Evolutionary conservation across 2,888 invertebrate species (phyloP), one percentile per base, ranked within the genome.

Genomic region (Stratiomys singularior): DNA sequence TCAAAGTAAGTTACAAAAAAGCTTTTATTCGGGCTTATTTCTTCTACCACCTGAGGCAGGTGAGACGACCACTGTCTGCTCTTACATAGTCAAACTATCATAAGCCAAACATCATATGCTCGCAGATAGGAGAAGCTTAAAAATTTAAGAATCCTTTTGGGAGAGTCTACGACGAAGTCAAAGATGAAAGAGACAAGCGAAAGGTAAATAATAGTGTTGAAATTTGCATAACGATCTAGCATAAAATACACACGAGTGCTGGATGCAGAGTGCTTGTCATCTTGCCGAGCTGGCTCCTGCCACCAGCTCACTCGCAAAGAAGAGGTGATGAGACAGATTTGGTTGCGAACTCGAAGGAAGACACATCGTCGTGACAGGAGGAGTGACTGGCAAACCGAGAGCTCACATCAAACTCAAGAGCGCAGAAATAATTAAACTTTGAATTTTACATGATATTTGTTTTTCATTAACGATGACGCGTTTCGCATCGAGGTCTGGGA

Each of bases 371-470:
- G 69, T 69, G 23, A 46, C n/a, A 25, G 23, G 47, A 69, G 66
- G 47, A 23, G 47, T 47, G 47, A 27, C n/a, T 37, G 30, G 30
- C 11, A 47, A 69, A 47, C 69, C 69, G 44, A 1, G 60, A 60
- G 37, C 58, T 58, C 76, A 28, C 64, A 47, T 76, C 66, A 76
- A 76, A 76, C 76, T 76, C 76, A 66, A 77, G 64, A 66, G 67
- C 64, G 56, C 66, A 67, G 77, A 79, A 79, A 79, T 79, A 79
- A 79, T 79, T 79, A 78, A 79, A 79, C 76, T 76, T 76, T 79
- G 79, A 77, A 79, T 79, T 78, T 78, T 71, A 78, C 78, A 79
- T 79, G 79, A 79, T 79, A 78, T 79, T 79, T 79, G 78, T 77
- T 77, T 79, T 79, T 79, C 79, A 79, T 79, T 79, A 78, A 79